Base-by-base conservation (phyloP, 2,888 invertebrate genomes). In the Heliconius erato region DNA sequence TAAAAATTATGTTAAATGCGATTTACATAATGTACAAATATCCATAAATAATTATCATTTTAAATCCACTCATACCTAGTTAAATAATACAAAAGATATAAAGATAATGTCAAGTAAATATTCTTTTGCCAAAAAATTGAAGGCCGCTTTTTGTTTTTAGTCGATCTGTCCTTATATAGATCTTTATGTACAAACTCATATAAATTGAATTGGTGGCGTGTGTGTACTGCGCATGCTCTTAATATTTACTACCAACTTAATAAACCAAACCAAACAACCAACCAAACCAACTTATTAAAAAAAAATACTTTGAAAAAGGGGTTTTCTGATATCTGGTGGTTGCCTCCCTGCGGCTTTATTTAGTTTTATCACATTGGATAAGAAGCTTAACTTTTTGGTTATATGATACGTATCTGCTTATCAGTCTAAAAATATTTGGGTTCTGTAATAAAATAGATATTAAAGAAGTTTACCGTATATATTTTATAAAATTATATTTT, bases 301-400 rank as follows among this genome's bases (percentile, higher is more conserved):
- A 40, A 71, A 44, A 44, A 44, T 44, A 40, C 9, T 19, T 69
- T 71, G 69, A n/a, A 71, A 71, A 71, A 71, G 26, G 16, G 14
- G 14, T 71, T 40, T 40, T 40, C 6, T 71, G 16, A 71, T 44
- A 71, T n/a, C 71, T 44, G 16, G 5, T 26, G 71, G n/a, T 71
- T 71, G 40, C 5, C 71, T 35, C 69, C n/a, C n/a, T 71, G 5
- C 14, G 40, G 26, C 44, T 71, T 71, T 26, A 26, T 71, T 40
- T 14, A 44, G 44, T 44, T 23, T 71, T 71, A 44, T 71, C 71
- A 40, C 12, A 44, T 35, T 44, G 71, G 71, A 71, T 71, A 71
- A 71, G 44, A 71, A 44, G 71, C 44, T 71, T 71, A 71, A 44
- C 44, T 44, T 26, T 71, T 71, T 44, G 71, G 71, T 71, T 44